phyloP scores from a whole-genome alignment of 1,140 invertebrate genomes.

The Pseudoatta argentina region DNA sequence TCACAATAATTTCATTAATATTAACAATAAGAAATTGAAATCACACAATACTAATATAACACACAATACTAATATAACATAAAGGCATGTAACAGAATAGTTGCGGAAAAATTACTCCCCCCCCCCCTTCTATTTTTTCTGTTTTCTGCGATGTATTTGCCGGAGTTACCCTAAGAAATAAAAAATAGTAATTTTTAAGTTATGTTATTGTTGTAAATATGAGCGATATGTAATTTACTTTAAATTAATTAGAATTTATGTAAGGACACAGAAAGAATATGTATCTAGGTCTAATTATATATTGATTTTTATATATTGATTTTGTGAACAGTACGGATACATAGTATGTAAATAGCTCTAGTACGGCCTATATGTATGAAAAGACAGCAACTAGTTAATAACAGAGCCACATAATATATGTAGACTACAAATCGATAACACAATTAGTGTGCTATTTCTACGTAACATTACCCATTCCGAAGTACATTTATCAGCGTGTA shows the following conservation, averaged over 20 bases:
- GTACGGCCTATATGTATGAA: not conserved
- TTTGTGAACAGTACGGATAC: not conserved
- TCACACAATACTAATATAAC: no score
- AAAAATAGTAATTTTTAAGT: no score
- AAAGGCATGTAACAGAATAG: no score
- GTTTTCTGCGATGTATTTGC: no score
- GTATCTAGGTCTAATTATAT: not conserved
- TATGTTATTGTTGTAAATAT: no score
- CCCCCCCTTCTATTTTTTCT: no score
- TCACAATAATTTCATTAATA: no score
- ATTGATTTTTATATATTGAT: constrained; percentile 23
- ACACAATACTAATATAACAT: no score
- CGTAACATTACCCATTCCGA: not conserved
- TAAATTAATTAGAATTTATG: not conserved
- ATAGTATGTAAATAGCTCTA: not conserved
- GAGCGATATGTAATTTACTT: not conserved
- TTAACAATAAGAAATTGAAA: no score
- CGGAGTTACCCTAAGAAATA: no score
- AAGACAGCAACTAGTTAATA: constrained; percentile 17
- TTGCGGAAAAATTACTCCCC: no score
- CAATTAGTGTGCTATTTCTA: constrained; percentile 4
- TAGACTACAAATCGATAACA: constrained; percentile 36
- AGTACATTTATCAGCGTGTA: not conserved
- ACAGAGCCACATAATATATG: constrained; percentile 7
- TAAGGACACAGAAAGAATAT: not conserved